phyloP scores from a whole-genome alignment of 2,888 invertebrate species.

The Seladonia tumulorum region DNA sequence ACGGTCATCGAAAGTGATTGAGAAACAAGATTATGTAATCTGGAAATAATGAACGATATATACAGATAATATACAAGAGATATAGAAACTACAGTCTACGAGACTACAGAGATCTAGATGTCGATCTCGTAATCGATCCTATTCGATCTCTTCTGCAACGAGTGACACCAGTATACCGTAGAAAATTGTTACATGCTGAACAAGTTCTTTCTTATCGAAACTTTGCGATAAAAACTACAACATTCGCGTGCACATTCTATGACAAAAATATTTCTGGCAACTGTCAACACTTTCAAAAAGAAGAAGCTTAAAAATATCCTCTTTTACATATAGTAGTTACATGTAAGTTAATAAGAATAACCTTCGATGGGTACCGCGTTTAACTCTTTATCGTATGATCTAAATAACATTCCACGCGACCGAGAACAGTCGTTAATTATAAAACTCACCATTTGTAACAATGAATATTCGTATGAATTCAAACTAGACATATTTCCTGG shows the following conservation, averaged over 20 bases:
- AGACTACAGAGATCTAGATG: background rate
- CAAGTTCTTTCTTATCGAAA: background rate
- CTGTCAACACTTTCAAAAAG: too few species aligned
- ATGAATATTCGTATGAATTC: background rate
- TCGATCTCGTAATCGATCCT: background rate
- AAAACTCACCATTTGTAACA: background rate
- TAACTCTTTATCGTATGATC: background rate
- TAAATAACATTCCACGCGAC: background rate
- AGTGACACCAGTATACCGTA: background rate
- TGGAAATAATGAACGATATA: slow-evolving; percentile 9
- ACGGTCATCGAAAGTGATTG: slow-evolving; percentile 18
- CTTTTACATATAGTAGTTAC: too few species aligned
- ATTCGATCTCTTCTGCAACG: background rate
- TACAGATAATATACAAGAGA: background rate
- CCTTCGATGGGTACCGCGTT: background rate
- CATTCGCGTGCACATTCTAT: too few species aligned
- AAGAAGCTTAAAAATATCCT: too few species aligned
- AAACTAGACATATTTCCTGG: background rate
- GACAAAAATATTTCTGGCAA: too few species aligned
- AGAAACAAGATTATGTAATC: slow-evolving; percentile 39
- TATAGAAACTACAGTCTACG: background rate
- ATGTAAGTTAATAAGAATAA: background rate
- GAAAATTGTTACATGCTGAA: background rate
- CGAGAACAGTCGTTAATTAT: background rate
- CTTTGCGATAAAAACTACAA: too few species aligned